Percentiles rank a stretch among this genome's conserved stretches.
Conservation (phyloP, 2,888 invertebrate genomes). For the Ypsolopha sequella region DNA sequence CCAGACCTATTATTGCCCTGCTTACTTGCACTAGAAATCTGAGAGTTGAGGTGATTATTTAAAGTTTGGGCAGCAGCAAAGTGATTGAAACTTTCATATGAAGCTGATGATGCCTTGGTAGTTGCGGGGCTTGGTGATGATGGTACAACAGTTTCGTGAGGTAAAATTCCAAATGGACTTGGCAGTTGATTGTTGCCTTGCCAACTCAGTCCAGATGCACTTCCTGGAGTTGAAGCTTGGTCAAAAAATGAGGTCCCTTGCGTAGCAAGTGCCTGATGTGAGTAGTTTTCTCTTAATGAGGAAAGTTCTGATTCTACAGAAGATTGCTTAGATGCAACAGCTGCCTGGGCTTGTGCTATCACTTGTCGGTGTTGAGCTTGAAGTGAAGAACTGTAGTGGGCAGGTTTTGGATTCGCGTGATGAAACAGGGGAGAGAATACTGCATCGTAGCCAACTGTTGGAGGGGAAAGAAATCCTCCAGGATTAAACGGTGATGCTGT, state of each 20-base stretch:
- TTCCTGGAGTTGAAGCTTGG: conserved; percentile 68
- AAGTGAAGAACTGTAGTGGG: conserved; percentile 76
- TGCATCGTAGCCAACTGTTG: conserved; percentile 83
- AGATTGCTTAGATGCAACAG: conserved; percentile 68
- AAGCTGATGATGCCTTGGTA: conserved; percentile 62
- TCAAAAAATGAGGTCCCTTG: conserved; percentile 78
- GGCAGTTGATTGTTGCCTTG: conserved; percentile 78
- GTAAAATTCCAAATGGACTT: conserved; percentile 83
- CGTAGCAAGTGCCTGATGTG: conserved; percentile 68
- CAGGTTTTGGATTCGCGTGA: conserved; percentile 81
- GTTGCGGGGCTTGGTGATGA: conserved; percentile 73
- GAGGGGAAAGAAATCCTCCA: conserved; percentile 80
- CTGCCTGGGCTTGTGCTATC: conserved; percentile 67
- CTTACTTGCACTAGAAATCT: conserved; percentile 69
- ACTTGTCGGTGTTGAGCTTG: conserved; percentile 78
- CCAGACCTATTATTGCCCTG: conserved; percentile 70
- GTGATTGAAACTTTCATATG: conserved; percentile 80
- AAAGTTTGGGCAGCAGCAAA: conserved; percentile 75
- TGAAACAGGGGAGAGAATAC: conserved; percentile 88
- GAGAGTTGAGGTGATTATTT: conserved; percentile 75
- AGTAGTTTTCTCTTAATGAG: conserved; percentile 71
- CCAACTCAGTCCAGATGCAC: conserved; percentile 74
- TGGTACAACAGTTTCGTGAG: conserved; percentile 82
- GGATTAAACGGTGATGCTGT: conserved; percentile 77
- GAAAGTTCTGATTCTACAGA: conserved; percentile 71